Evolutionary conservation across 2,797 vertebrate species (phyloP).

Genomic region (Eutrigla gurnardus): DNA sequence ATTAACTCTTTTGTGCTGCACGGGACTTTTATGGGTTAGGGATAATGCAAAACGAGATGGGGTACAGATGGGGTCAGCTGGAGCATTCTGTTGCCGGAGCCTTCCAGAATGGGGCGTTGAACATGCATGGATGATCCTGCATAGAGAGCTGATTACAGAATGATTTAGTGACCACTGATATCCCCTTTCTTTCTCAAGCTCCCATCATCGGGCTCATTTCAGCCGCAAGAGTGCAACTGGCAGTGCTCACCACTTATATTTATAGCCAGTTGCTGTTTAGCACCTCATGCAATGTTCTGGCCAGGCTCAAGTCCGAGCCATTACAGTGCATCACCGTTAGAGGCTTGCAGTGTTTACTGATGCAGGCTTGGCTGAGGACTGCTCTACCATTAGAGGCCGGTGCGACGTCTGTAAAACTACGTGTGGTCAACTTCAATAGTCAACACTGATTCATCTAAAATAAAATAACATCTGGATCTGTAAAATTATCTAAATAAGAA

Average conservation of each 20-base stretch:
- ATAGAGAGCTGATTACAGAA: slow-evolving; percentile 86
- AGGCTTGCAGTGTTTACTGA: slow-evolving; percentile 73
- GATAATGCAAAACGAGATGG: slow-evolving; percentile 90
- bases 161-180: slow-evolving; percentile 90
- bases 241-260: slow-evolving; percentile 76
- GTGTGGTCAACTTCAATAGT: slow-evolving; percentile 9
- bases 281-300: slow-evolving; percentile 71
- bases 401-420: slow-evolving; percentile 38
- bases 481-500: background rate
- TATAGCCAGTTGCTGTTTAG: slow-evolving; percentile 76
- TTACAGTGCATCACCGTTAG: slow-evolving; percentile 76
- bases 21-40: slow-evolving; percentile 90
- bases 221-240: slow-evolving; percentile 77
- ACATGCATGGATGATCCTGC: slow-evolving; percentile 84
- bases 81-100: slow-evolving; percentile 84
- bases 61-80: slow-evolving; percentile 90
- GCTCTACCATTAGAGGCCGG: slow-evolving; percentile 56
- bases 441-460: slow-evolving; percentile 7
- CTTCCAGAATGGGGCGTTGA: slow-evolving; percentile 82
- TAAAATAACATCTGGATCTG: background rate
- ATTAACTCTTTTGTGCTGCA: slow-evolving; percentile 94
- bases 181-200: slow-evolving; percentile 75
- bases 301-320: slow-evolving; percentile 66
- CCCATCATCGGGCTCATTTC: slow-evolving; percentile 79
- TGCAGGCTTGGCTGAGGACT: slow-evolving; percentile 69